Conservation (phyloP, 2,888 invertebrate species). For the Sepioteuthis lessoniana region DNA sequence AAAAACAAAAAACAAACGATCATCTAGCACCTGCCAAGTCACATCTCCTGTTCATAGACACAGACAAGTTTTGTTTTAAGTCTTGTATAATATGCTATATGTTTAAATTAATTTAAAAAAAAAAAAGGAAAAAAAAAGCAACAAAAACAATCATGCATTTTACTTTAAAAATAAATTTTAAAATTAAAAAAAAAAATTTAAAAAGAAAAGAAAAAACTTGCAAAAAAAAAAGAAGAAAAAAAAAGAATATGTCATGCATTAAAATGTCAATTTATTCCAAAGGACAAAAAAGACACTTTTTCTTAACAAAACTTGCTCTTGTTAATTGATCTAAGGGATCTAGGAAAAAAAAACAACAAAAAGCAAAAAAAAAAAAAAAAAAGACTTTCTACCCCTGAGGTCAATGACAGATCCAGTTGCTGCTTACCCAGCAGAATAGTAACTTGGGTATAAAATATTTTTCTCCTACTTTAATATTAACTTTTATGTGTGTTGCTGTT, state of each 20-base stretch:
- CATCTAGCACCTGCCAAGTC: conserved; percentile 7
- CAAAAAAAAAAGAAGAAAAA: not conserved
- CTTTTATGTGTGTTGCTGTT: conserved; percentile 6
- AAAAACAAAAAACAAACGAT: not conserved
- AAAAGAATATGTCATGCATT: no score
- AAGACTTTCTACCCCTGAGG: not conserved
- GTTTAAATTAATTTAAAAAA: not conserved
- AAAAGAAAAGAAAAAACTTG: not conserved
- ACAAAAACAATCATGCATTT: not conserved
- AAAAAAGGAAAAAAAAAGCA: not conserved
- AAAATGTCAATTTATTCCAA: not conserved
- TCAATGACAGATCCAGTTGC: not conserved
- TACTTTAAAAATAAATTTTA: not conserved
- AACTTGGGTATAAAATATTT: not conserved
- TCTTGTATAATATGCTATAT: conserved; percentile 33
- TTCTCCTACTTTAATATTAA: not conserved
- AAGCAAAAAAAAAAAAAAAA: no score
- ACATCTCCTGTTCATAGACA: not conserved
- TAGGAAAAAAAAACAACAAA: not conserved
- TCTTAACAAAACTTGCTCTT: not conserved
- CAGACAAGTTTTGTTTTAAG: not conserved
- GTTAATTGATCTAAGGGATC: not conserved
- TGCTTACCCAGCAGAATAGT: not conserved
- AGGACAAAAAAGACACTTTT: not conserved
- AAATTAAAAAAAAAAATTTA: not conserved